These are phyloP conservation scores for Perognathus longimembris DNA, from an alignment of 2,113 vertebrate genomes.

Conservation along the genomic window DNA sequence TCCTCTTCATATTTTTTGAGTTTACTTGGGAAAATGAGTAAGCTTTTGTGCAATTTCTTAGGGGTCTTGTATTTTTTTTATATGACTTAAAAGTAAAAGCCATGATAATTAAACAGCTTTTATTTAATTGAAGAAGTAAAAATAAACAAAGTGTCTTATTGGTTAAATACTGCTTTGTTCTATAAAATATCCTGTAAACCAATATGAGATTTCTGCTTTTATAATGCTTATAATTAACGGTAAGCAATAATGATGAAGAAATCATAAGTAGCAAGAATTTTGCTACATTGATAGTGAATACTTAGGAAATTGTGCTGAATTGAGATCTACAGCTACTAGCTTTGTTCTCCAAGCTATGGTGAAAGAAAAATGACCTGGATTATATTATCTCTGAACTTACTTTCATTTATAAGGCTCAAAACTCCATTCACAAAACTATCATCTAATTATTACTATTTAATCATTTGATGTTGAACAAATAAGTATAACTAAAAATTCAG, in stretches of 20 bases:
- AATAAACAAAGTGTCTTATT: constrained; percentile 13
- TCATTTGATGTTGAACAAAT: neutral
- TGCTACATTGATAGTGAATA: neutral
- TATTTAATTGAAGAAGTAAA: neutral
- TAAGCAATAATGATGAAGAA: neutral
- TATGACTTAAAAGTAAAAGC: constrained; percentile 11
- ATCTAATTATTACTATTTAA: neutral
- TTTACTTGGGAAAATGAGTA: neutral
- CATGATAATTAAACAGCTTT: neutral
- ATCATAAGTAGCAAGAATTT: neutral
- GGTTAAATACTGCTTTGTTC: neutral
- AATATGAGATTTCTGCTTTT: neutral
- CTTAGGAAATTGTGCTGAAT: neutral
- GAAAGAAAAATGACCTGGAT: no score
- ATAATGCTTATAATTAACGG: neutral
- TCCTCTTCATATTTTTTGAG: neutral
- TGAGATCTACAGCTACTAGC: neutral
- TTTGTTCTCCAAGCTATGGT: neutral
- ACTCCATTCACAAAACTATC: neutral
- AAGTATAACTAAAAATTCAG: neutral
- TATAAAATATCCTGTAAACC: neutral
- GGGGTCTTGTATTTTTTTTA: neutral
- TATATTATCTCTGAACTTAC: neutral
- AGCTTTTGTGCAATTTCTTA: neutral
- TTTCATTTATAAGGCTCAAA: neutral